Conservation (phyloP, 2,113 vertebrate species). For the Clarias batrachus region DNA sequence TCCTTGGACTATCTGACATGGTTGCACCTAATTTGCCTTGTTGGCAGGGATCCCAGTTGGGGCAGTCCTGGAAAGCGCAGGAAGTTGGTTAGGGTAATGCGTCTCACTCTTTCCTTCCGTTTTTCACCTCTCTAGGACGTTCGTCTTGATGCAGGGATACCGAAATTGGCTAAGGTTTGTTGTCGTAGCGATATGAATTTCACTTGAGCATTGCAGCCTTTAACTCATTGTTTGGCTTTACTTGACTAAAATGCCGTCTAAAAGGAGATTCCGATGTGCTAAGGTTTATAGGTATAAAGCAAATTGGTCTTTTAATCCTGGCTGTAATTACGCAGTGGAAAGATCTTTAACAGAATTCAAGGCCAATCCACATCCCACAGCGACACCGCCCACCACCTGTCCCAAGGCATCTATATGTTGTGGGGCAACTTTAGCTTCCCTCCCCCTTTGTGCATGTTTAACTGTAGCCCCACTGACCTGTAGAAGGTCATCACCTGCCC, state of each 20-base stretch:
- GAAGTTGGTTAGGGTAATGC: not conserved
- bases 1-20: not conserved
- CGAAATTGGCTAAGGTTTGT: not conserved
- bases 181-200: not conserved
- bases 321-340: not conserved
- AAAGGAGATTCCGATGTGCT: not conserved
- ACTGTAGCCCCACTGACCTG: constrained; percentile 6
- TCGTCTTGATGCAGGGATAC: not conserved
- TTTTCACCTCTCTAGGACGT: not conserved
- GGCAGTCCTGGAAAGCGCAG: constrained; percentile 2
- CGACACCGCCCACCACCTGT: not conserved
- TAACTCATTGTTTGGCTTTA: not conserved
- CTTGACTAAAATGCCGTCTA: not conserved
- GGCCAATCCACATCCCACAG: not conserved
- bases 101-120: not conserved
- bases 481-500: constrained; percentile 35
- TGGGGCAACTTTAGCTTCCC: not conserved
- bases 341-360: not conserved
- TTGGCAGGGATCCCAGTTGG: constrained; percentile 14
- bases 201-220: too few relatives aligned
- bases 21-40: constrained; percentile 21
- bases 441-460: not conserved
- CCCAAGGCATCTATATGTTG: not conserved
- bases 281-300: not conserved
- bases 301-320: not conserved